Base-by-base conservation (phyloP, 1,140 invertebrate genomes). In the Drosophila repletoides region DNA sequence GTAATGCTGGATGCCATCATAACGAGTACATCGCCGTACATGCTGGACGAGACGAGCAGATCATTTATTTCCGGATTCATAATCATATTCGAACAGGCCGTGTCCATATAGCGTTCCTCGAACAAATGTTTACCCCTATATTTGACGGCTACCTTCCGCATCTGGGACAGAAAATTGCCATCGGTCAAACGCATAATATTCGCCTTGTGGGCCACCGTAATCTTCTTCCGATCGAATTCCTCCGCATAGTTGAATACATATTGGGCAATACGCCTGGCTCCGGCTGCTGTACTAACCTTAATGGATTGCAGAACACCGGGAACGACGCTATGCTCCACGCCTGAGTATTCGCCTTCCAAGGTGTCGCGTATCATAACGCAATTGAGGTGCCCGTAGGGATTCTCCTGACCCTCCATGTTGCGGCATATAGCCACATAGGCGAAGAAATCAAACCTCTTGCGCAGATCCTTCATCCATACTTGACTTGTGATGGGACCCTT, bases 91-190 rank as follows among this genome's bases (percentile, higher is more conserved):
- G 74, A 10, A 19, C 52, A 58, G 2, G 48, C 65, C 0, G 80
- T 76, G 26, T 86, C 80, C 71, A 86, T 56, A 15, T 87, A 86
- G 9, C 72, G 75, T 33, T 86, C 80, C 45, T 86, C 60, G n/a
- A 76, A 76, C 3, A n/a, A 1, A 0, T 68, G 1, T 0, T 45
- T 9, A 0, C 53, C 3, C 14, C n/a, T n/a, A 7, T 59, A 26
- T 10, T 46, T 51, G 1, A 17, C n/a, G 1, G 72, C 68, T 17
- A 40, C 56, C 0, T 14, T 2, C 0, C 56, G 81, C 63, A 86
- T 86, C 9, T 64, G 22, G 2, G 38, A 19, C 5, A 86, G 34
- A n/a, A 86, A 86, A 2, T 61, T 76, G 0, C 80, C 80, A 12
- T 86, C 80, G 2, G 80, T 86, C 40, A 86, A 21, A 9, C 24